phyloP scores from a whole-genome alignment of 2,797 vertebrate species.

The Pseudotriccus pelzelni region DNA sequence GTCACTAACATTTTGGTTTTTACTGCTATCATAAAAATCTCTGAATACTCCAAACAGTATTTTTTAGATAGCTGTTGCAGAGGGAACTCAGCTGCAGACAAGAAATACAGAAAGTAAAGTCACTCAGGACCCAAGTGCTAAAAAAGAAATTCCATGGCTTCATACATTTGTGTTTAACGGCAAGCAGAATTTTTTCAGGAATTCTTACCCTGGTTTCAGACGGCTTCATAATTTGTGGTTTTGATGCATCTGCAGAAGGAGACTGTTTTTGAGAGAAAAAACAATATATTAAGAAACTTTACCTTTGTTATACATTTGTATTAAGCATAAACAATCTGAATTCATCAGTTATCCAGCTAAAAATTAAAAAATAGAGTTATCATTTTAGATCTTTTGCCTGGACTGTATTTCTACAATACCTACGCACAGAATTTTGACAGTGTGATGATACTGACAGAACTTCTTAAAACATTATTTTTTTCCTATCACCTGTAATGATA shows the following conservation, averaged over 20 bases:
- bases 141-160: neutral
- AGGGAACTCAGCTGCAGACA: neutral
- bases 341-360: neutral
- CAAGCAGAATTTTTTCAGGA: neutral
- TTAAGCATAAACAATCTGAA: neutral
- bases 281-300: neutral
- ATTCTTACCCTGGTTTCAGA: constrained; percentile 69
- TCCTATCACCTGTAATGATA: neutral
- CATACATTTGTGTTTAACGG: neutral
- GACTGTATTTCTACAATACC: neutral
- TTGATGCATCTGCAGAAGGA: neutral
- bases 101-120: neutral
- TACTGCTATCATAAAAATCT: neutral
- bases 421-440: fast-evolving
- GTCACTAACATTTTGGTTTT: neutral
- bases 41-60: neutral
- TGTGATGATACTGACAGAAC: neutral
- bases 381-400: neutral
- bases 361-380: neutral
- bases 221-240: constrained; percentile 56
- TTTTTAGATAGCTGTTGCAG: neutral
- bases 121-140: neutral
- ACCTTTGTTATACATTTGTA: neutral
- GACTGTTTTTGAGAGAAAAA: constrained; percentile 18
- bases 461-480: neutral